These are phyloP conservation scores for Lysandra bellargus DNA, from an alignment of 2,888 invertebrate species.

Conservation along the genomic window DNA sequence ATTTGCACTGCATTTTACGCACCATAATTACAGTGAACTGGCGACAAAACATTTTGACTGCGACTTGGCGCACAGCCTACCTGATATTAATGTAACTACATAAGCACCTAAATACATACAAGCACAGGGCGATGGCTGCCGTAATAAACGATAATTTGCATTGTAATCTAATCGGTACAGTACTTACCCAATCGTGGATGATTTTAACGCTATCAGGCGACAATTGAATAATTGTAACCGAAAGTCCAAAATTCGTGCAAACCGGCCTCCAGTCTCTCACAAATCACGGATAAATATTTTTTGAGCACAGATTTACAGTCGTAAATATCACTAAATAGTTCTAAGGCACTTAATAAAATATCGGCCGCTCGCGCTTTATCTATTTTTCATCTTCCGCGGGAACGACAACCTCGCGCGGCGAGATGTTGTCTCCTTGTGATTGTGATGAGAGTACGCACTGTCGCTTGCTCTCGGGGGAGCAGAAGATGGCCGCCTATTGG, in stretches of 20 bases:
- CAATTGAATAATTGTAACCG: conserved; percentile 57
- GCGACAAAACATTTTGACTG: conserved; percentile 41
- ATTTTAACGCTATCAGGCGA: conserved; percentile 72
- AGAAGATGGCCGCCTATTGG: conserved; percentile 78
- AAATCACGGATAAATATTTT: conserved; percentile 57
- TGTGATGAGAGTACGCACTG: conserved; percentile 79
- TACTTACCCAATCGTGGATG: conserved; percentile 79
- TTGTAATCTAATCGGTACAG: conserved; percentile 76
- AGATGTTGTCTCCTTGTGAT: conserved; percentile 76
- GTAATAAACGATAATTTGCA: conserved; percentile 69
- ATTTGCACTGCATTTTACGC: conserved; percentile 20
- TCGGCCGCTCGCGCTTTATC: conserved; percentile 55
- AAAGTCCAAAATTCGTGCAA: conserved; percentile 63
- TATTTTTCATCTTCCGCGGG: conserved; percentile 57
- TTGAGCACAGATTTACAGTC: conserved; percentile 68
- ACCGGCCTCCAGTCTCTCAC: conserved; percentile 64
- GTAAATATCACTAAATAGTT: conserved; percentile 55
- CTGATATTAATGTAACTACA: conserved; percentile 43
- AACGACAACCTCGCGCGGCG: conserved; percentile 75
- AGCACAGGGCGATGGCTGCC: conserved; percentile 57
- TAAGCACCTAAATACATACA: conserved; percentile 49
- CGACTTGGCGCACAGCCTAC: conserved; percentile 44
- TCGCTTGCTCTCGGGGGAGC: conserved; percentile 81
- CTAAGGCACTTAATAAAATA: conserved; percentile 59
- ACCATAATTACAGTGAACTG: conserved; percentile 16